A percentile compares a stretch with the other conserved stretches of the same genome.
phyloP scores from a whole-genome alignment of 2,888 invertebrate genomes.

The Baccha elongata region DNA sequence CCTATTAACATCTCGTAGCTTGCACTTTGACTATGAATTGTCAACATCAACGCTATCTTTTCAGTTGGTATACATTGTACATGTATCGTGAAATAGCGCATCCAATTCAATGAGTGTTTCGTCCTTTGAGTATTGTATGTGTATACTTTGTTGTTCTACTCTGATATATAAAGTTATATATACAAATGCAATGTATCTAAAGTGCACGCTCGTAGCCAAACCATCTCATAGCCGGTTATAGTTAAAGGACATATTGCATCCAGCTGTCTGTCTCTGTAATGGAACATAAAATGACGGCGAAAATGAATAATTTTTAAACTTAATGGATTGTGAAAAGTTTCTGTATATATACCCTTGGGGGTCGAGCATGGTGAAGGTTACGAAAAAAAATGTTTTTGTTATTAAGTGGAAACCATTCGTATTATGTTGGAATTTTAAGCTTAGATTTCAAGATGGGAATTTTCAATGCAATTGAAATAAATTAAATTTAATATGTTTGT shows the following conservation, averaged over 20 bases:
- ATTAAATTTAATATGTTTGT: too few species aligned
- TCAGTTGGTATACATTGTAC: constrained; percentile 45
- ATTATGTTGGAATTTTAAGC: not conserved
- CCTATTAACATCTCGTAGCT: too few species aligned
- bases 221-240: constrained; percentile 3
- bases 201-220: constrained; percentile 46
- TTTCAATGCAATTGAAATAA: not conserved
- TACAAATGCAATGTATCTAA: constrained; percentile 25
- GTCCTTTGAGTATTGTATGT: constrained; percentile 44
- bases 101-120: constrained; percentile 62
- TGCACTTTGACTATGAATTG: constrained; percentile 43
- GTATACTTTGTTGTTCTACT: constrained; percentile 31
- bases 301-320: constrained; percentile 59
- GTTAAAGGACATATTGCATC: constrained; percentile 24
- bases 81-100: constrained; percentile 57
- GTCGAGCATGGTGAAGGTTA: constrained; percentile 14
- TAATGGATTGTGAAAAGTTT: constrained; percentile 56
- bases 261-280: constrained; percentile 29
- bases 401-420: constrained; percentile 20
- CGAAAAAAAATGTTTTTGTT: constrained; percentile 12
- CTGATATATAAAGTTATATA: not conserved
- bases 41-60: constrained; percentile 38
- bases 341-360: not conserved
- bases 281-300: constrained; percentile 46
- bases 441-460: not conserved